Conservation (phyloP, 2,113 vertebrate genomes). For the Phylloscopus trochilus region DNA sequence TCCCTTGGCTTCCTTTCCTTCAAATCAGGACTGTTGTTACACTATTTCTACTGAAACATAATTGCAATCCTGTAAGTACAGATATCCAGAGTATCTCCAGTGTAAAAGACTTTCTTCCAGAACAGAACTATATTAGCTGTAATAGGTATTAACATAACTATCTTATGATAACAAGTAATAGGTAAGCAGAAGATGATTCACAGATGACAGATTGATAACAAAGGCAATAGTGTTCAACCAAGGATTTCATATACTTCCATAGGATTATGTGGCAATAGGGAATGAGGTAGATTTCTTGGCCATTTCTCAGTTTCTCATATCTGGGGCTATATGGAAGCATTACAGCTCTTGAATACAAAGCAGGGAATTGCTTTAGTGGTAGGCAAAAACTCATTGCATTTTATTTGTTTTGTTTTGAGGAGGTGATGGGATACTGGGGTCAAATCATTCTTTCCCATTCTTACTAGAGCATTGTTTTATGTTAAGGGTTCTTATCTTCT, state of each 20-base stretch:
- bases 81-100: neutral
- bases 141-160: neutral
- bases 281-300: neutral
- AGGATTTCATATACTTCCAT: neutral
- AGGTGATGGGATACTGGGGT: neutral
- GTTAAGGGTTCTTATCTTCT: neutral
- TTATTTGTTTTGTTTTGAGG: conserved; percentile 4
- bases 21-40: neutral
- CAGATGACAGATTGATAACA: neutral
- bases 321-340: neutral
- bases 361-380: neutral
- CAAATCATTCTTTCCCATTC: neutral
- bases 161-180: neutral
- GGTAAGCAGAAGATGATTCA: neutral
- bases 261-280: neutral
- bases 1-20: neutral
- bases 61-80: neutral
- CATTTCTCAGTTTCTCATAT: neutral
- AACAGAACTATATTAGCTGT: neutral
- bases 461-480: neutral
- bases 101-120: neutral
- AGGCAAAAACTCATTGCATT: neutral
- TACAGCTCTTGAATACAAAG: conserved; percentile 15
- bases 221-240: neutral
- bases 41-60: neutral